Conservation (phyloP, 2,113 vertebrate genomes). For the Tapirus terrestris region DNA sequence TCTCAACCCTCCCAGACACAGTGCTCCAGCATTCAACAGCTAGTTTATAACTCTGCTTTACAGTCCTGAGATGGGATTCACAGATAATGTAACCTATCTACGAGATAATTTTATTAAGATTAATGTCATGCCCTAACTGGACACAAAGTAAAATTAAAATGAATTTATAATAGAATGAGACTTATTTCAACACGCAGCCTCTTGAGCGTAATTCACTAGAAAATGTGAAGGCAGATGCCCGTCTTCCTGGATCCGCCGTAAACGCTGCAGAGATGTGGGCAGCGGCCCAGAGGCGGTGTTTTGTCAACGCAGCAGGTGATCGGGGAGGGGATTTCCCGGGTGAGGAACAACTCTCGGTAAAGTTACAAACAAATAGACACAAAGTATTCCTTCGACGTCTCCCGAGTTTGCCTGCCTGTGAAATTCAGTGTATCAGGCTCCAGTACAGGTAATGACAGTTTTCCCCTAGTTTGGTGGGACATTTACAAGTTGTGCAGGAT, state of each 20-base stretch:
- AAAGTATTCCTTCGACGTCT: background rate
- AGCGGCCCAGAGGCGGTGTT: background rate
- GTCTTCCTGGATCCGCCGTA: rapidly evolving
- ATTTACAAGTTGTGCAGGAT: background rate
- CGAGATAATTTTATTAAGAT: background rate
- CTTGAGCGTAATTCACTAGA: background rate
- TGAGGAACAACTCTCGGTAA: too few relatives aligned
- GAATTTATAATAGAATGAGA: background rate
- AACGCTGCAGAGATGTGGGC: too few relatives aligned
- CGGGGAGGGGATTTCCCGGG: too few relatives aligned
- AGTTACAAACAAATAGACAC: background rate
- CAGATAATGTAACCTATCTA: background rate
- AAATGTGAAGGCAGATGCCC: rapidly evolving
- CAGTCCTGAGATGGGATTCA: background rate
- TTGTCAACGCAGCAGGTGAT: rapidly evolving
- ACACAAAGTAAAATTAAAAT: background rate
- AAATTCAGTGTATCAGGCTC: background rate
- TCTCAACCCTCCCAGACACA: background rate
- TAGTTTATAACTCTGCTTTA: background rate
- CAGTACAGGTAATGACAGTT: too few relatives aligned
- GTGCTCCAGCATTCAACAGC: too few relatives aligned
- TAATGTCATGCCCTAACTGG: background rate
- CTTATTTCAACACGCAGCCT: background rate
- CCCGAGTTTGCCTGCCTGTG: background rate
- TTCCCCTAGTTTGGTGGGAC: background rate